A percentile compares a stretch with the other conserved stretches of the same genome.
Conservation (phyloP, 2,888 invertebrate genomes). For the Noctua janthina region DNA sequence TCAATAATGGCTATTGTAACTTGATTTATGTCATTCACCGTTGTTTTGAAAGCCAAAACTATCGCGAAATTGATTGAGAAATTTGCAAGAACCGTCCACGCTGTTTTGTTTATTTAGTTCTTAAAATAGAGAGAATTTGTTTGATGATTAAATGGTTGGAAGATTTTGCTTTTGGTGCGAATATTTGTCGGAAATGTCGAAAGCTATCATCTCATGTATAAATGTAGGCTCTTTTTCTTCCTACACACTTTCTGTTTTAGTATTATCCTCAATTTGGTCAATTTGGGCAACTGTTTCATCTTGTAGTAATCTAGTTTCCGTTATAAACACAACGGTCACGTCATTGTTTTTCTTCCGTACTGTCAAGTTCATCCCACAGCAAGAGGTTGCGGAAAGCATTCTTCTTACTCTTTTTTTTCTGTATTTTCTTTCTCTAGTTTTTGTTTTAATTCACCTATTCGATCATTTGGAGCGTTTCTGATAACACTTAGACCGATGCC, state of each 20-base stretch:
- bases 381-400: not conserved
- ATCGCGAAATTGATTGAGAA: conserved; percentile 28
- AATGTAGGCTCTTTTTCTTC: not conserved
- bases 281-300: not conserved
- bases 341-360: not conserved
- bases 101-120: conserved; percentile 31
- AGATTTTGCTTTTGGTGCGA: not conserved
- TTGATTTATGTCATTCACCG: conserved; percentile 40
- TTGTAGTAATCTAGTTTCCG: not conserved
- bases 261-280: not conserved
- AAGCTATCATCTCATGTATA: not conserved
- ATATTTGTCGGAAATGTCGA: conserved; percentile 6
- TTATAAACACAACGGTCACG: not conserved
- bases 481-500: not conserved
- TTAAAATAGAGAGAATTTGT: conserved; percentile 21
- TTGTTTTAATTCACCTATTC: not conserved
- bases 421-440: not conserved
- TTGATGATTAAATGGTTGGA: conserved; percentile 1
- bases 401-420: not conserved
- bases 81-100: conserved; percentile 3
- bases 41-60: conserved; percentile 23
- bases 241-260: conserved; percentile 10
- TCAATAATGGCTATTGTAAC: conserved; percentile 33
- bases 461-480: not conserved
- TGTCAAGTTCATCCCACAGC: not conserved